These are phyloP conservation scores for Hoplostethus mediterraneus DNA, from an alignment of 2,797 vertebrate species.

Conservation along the genomic window DNA sequence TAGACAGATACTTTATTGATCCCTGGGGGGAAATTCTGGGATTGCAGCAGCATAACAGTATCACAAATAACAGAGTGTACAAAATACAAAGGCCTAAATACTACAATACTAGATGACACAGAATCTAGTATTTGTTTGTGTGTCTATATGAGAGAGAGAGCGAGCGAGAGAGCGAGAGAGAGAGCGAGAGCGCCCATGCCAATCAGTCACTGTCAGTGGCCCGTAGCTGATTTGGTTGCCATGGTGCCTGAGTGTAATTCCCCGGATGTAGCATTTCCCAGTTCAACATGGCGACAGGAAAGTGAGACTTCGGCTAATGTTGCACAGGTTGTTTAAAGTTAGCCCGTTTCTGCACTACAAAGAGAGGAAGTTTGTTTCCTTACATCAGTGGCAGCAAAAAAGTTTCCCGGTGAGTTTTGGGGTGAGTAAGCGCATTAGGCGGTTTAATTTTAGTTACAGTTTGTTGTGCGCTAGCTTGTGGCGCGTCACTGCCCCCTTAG, in stretches of 20 bases:
- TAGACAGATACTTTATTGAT: no score
- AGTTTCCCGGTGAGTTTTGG: slow-evolving; percentile 28
- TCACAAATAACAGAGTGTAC: no score
- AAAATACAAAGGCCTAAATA: no score
- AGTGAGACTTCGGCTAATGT: slow-evolving; percentile 81
- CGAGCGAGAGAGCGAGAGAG: neutral
- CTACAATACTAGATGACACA: no score
- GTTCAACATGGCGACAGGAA: slow-evolving; percentile 84
- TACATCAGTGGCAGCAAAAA: slow-evolving; percentile 16
- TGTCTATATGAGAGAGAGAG: no score
- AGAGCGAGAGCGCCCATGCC: neutral
- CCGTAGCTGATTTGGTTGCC: slow-evolving; percentile 62
- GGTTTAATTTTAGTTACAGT: neutral
- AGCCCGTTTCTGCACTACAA: slow-evolving; percentile 18
- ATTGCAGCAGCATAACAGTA: no score
- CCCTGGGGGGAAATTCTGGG: no score
- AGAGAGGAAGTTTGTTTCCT: slow-evolving; percentile 18
- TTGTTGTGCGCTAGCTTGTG: slow-evolving; percentile 53
- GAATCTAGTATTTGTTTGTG: neutral
- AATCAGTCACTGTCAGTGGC: neutral
- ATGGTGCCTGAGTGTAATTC: slow-evolving; percentile 68
- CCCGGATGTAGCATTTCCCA: slow-evolving; percentile 81
- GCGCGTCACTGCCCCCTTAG: slow-evolving; percentile 41
- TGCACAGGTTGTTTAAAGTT: slow-evolving; percentile 73
- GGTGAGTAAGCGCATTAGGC: slow-evolving; percentile 57